These are phyloP conservation scores for Pachyramphus minor DNA, from an alignment of 2,113 vertebrate species.

Conservation along the genomic window DNA sequence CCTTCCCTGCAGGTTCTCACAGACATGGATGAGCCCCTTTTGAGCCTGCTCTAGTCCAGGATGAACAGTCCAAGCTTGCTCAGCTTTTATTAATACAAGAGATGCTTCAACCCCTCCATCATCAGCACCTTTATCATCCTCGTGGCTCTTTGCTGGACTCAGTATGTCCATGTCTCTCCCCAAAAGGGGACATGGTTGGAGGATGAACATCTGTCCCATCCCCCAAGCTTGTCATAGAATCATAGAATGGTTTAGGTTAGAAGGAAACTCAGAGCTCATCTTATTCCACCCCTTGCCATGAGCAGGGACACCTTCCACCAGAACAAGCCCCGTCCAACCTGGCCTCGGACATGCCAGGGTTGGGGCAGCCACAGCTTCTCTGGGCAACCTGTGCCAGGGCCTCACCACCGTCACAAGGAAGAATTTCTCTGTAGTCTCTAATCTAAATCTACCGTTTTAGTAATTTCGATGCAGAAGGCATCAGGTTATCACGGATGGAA, in stretches of 20 bases:
- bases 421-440: background rate
- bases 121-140: background rate
- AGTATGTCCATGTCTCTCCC: background rate
- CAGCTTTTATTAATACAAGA: background rate
- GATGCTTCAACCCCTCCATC: background rate
- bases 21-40: background rate
- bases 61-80: no score
- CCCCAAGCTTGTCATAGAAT: background rate
- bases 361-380: background rate
- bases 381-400: background rate
- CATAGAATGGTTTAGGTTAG: background rate
- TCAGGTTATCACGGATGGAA: background rate
- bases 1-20: background rate
- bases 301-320: background rate
- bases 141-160: accelerated
- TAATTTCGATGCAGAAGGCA: background rate
- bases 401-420: background rate
- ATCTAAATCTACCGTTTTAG: background rate
- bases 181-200: background rate
- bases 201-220: background rate
- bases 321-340: accelerated
- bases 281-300: background rate
- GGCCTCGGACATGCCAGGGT: background rate
- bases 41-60: background rate
- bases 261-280: background rate